Evolutionary conservation across 2,888 invertebrate genomes (phyloP), one percentile per base, ranked within the genome.

Genomic region (Archips xylosteana): DNA sequence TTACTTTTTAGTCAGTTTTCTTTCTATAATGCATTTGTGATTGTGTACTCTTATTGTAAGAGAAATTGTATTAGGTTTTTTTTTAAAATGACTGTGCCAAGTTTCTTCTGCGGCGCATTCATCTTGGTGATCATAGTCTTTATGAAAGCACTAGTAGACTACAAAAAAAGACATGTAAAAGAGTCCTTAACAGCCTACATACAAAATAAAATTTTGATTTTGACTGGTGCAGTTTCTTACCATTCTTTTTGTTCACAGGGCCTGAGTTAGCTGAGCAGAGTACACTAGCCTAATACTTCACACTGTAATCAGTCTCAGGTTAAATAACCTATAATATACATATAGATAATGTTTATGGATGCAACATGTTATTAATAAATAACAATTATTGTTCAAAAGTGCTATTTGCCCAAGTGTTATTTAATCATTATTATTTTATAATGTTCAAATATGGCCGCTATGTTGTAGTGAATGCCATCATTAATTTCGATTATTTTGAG

Each of bases 161-260:
- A n/a, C n/a, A n/a, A n/a, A n/a, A n/a, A n/a, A n/a, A n/a, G n/a
- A n/a, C n/a, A n/a, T n/a, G n/a, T n/a, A n/a, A n/a, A n/a, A n/a
- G n/a, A n/a, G n/a, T n/a, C n/a, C n/a, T n/a, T n/a, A n/a, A n/a
- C n/a, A n/a, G n/a, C n/a, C n/a, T n/a, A n/a, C n/a, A n/a, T n/a
- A n/a, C n/a, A n/a, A n/a, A n/a, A n/a, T n/a, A n/a, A n/a, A n/a
- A 23, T 23, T 23, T 1, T 23, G 23, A 23, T 23, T 23, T 23
- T 23, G 39, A 6, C 39, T 39, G 39, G 39, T 39, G 39, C 39
- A 39, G 6, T 39, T 1, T 5, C 39, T 39, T 39, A 39, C 39
- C 5, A 5, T 39, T 39, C 5, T 67, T 39, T 83, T 87, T 88
- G 83, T 87, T 86, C 77, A 83, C 91, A 92, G 92, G 76, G 67